Conservation (phyloP, 2,888 invertebrate genomes). For the Synanthedon vespiformis region DNA sequence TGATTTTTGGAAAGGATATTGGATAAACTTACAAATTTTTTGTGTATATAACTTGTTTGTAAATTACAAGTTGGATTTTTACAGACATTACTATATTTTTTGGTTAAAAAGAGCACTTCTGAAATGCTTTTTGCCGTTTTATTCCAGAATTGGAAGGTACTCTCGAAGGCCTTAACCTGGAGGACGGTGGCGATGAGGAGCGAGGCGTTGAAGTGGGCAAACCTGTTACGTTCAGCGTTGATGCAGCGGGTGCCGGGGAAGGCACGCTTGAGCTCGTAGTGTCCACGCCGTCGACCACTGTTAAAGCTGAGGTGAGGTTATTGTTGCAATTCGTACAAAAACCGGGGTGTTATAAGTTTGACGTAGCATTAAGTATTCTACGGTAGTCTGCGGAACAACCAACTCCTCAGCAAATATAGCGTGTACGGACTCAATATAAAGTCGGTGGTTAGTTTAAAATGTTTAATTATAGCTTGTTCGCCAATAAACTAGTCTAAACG, state of each 20-base stretch:
- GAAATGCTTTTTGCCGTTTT: neutral
- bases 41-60: too few relatives aligned
- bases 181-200: slow-evolving; percentile 55
- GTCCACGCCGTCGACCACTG: slow-evolving; percentile 87
- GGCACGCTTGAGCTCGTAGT: slow-evolving; percentile 93
- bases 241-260: slow-evolving; percentile 94
- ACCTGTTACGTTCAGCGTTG: slow-evolving; percentile 92
- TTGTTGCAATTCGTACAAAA: too few relatives aligned
- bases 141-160: slow-evolving; percentile 60
- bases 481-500: neutral
- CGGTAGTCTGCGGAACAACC: too few relatives aligned
- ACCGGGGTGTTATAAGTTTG: too few relatives aligned
- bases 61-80: neutral
- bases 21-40: too few relatives aligned
- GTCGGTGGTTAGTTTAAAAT: too few relatives aligned
- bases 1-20: too few relatives aligned
- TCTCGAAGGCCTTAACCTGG: slow-evolving; percentile 56
- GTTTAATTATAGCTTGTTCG: neutral
- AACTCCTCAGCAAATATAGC: too few relatives aligned
- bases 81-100: neutral
- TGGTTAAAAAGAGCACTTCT: neutral
- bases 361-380: too few relatives aligned
- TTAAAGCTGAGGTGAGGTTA: slow-evolving; percentile 81
- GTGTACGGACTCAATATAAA: too few relatives aligned
- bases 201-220: slow-evolving; percentile 78